These are phyloP conservation scores for Saccostrea echinata DNA, from an alignment of 1,140 invertebrate genomes.

Conservation along the genomic window DNA sequence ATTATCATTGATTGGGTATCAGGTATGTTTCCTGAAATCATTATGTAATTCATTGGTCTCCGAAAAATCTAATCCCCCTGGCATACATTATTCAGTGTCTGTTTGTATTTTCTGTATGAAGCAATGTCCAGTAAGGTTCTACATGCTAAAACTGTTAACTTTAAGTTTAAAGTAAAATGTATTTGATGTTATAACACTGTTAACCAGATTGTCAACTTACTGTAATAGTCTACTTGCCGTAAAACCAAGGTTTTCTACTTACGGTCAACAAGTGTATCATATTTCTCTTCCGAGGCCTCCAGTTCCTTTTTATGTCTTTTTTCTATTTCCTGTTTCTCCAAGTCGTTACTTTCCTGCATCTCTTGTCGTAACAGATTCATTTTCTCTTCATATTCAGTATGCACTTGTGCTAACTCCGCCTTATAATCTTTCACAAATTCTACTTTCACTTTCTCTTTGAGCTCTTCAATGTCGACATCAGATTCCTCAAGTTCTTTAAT, in stretches of 20 bases:
- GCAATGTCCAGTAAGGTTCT: no score
- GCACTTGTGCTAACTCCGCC: constrained; percentile 51
- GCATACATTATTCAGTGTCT: no score
- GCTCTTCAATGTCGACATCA: constrained; percentile 1
- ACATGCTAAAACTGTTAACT: no score
- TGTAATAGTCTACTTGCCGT: no score
- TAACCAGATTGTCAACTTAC: no score
- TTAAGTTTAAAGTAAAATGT: no score
- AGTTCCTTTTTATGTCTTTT: constrained; percentile 61
- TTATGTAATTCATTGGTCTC: no score
- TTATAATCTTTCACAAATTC: constrained; percentile 59
- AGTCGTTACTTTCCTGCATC: constrained; percentile 64
- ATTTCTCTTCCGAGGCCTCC: constrained; percentile 69
- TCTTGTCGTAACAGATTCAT: constrained; percentile 64
- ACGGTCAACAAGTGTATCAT: constrained; percentile 72
- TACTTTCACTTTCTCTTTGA: constrained; percentile 56
- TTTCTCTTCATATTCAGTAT: constrained; percentile 64
- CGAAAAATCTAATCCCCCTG: no score
- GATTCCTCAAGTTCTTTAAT: constrained; percentile 51
- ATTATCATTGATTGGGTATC: no score
- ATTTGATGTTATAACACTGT: no score
- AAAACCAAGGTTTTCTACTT: constrained; percentile 39
- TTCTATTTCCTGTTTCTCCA: constrained; percentile 58
- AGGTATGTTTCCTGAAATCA: no score
- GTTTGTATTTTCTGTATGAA: no score